Conservation (phyloP, 2,888 invertebrate species). For the Andrena flavipes region DNA sequence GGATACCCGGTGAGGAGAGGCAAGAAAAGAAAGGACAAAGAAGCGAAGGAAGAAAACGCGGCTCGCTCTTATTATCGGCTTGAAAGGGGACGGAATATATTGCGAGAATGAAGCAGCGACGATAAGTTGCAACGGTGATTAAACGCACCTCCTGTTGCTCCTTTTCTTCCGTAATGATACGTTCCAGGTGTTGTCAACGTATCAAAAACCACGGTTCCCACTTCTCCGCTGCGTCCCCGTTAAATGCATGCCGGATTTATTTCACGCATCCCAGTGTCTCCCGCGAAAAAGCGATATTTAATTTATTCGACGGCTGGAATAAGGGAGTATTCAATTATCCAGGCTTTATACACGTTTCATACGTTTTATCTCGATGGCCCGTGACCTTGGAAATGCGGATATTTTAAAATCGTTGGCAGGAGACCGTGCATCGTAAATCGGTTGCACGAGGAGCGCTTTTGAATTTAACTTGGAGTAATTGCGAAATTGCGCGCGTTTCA, state of each 20-base stretch:
- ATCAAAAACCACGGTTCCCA: slow-evolving; percentile 22
- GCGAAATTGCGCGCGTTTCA: neutral
- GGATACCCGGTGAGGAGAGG: neutral
- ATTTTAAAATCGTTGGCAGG: slow-evolving; percentile 14
- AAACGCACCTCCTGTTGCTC: neutral
- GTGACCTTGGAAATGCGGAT: slow-evolving; percentile 30
- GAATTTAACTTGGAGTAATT: neutral
- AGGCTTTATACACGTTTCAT: slow-evolving; percentile 6
- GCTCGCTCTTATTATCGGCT: slow-evolving; percentile 34
- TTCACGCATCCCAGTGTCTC: neutral
- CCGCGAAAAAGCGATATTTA: slow-evolving; percentile 12
- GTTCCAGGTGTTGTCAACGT: neutral
- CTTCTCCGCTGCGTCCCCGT: slow-evolving; percentile 12
- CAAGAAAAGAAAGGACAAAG: neutral
- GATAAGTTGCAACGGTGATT: slow-evolving; percentile 31
- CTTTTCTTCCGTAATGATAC: slow-evolving; percentile 18
- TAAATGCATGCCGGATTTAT: slow-evolving; percentile 22
- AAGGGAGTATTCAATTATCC: slow-evolving; percentile 37
- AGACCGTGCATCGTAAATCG: slow-evolving; percentile 6
- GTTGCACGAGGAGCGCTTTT: neutral
- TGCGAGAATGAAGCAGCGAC: slow-evolving; percentile 28
- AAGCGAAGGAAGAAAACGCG: neutral
- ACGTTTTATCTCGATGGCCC: slow-evolving; percentile 17
- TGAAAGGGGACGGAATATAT: slow-evolving; percentile 29
- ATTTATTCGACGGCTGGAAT: slow-evolving; percentile 16